These are phyloP conservation scores for Montipora foliosa DNA, from an alignment of 64 coral and sea anemone genomes.

Conservation along the genomic window DNA sequence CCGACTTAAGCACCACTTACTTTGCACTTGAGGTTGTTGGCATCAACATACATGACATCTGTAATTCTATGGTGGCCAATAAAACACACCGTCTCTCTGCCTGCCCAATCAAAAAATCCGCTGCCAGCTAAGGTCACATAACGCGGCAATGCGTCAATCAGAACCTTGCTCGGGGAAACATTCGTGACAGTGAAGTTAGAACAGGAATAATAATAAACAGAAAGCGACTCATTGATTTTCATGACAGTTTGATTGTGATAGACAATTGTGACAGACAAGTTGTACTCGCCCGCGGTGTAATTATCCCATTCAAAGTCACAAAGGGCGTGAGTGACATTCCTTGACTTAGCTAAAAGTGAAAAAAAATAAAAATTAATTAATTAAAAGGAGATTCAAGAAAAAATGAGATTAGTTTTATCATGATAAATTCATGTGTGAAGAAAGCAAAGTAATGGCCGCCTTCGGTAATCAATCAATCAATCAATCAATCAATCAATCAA, in stretches of 20 bases:
- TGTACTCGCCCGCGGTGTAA: slow-evolving; percentile 43
- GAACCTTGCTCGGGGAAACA: slow-evolving; percentile 9
- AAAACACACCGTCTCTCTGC: slow-evolving; percentile 26
- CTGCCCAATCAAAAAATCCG: slow-evolving; percentile 33
- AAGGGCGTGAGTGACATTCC: slow-evolving; percentile 14
- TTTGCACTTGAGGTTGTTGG: slow-evolving; percentile 1
- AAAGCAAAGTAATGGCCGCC: too few relatives aligned
- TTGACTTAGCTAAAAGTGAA: neutral
- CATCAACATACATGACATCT: neutral
- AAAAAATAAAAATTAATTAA: neutral
- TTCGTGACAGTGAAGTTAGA: neutral
- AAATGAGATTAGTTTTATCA: too few relatives aligned
- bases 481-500: too few relatives aligned
- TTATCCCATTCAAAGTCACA: slow-evolving; percentile 22
- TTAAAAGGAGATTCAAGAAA: neutral
- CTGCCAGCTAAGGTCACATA: slow-evolving; percentile 16
- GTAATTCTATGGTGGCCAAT: neutral
- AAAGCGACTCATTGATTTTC: slow-evolving; percentile 14
- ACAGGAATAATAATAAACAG: slow-evolving; percentile 19
- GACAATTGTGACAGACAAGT: slow-evolving; percentile 18
- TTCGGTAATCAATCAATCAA: too few relatives aligned
- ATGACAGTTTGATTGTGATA: neutral
- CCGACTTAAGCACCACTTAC: neutral
- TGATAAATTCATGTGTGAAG: too few relatives aligned
- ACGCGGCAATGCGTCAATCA: neutral